phyloP scores from a whole-genome alignment of 35 echinoderm and acorn worm genomes.

The Heliocidaris tuberculata region DNA sequence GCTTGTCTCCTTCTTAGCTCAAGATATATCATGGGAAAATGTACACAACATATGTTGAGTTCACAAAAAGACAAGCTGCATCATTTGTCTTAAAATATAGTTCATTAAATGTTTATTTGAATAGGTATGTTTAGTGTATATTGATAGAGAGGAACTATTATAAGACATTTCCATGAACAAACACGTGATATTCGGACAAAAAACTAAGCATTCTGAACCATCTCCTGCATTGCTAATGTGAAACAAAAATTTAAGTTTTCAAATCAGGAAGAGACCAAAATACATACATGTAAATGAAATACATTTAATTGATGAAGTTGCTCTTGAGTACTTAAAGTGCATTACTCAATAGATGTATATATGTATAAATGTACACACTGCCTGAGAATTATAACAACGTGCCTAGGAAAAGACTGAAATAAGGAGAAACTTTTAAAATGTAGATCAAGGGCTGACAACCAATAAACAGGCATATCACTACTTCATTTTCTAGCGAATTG shows the following conservation, averaged over 20 bases:
- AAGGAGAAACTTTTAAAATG: neutral
- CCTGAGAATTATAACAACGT: neutral
- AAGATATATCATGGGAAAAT: no score
- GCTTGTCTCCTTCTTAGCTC: no score
- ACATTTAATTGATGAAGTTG: no score
- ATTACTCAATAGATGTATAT: neutral
- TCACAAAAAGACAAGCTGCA: no score
- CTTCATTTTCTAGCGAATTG: neutral
- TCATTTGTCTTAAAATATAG: no score
- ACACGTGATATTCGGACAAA: neutral
- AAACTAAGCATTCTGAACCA: neutral
- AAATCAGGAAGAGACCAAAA: neutral
- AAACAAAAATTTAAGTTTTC: neutral
- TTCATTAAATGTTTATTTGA: no score
- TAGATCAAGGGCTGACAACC: slow-evolving; percentile 1
- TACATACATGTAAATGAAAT: neutral
- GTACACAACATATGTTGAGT: no score
- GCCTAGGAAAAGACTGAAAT: neutral
- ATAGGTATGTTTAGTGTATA: no score
- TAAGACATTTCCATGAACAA: neutral
- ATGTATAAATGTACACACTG: neutral
- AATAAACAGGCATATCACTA: neutral
- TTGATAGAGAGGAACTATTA: neutral
- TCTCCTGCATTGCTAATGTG: neutral
- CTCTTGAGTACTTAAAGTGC: no score